phyloP scores from a whole-genome alignment of 2,797 vertebrate species.

The Schizopygopsis malacanthus region DNA sequence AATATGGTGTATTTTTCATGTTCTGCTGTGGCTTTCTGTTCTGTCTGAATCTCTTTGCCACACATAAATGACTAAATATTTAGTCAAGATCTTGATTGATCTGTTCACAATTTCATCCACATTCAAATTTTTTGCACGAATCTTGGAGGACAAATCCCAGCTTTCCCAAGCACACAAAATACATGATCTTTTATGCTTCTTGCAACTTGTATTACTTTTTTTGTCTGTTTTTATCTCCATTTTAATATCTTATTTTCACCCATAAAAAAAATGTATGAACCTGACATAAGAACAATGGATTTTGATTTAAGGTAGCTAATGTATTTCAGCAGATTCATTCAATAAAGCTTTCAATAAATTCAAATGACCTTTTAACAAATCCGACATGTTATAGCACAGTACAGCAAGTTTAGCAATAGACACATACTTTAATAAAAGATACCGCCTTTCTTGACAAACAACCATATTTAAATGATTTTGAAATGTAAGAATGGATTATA shows the following conservation, averaged over 20 bases:
- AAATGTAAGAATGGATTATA: background rate
- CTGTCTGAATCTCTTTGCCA: background rate
- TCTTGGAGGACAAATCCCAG: background rate
- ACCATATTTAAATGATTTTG: background rate
- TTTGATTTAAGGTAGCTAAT: background rate
- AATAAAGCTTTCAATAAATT: background rate
- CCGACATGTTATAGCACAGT: background rate
- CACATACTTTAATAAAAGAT: background rate
- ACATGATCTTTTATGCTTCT: background rate
- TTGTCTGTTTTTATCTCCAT: background rate
- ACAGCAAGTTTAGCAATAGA: background rate
- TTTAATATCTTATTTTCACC: background rate
- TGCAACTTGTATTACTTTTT: background rate
- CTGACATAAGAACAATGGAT: background rate
- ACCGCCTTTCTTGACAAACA: background rate
- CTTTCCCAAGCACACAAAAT: background rate
- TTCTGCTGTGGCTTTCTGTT: background rate
- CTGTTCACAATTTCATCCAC: background rate
- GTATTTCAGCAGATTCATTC: slow-evolving; percentile 5
- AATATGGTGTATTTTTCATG: background rate
- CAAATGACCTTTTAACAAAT: background rate
- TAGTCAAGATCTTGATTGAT: background rate
- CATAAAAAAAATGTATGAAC: background rate
- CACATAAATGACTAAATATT: background rate
- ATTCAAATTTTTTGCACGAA: background rate